These are phyloP conservation scores for Clavelina lepadiformis DNA, from an alignment of 23 tunicate genomes.

Conservation along the genomic window DNA sequence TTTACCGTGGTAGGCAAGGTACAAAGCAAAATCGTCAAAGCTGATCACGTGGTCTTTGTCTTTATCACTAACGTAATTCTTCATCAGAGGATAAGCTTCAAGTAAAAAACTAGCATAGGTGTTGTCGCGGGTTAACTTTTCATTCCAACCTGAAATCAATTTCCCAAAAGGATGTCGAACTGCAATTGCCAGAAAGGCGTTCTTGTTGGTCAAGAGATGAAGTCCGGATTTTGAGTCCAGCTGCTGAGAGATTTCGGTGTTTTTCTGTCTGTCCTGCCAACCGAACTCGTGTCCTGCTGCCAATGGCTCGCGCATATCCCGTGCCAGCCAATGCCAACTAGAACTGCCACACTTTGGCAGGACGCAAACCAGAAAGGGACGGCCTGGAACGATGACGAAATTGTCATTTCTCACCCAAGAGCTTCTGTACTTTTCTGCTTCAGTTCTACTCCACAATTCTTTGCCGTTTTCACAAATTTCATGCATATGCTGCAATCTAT, in stretches of 20 bases:
- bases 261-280: slow-evolving; percentile 36
- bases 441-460: slow-evolving; percentile 14
- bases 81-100: slow-evolving; percentile 47
- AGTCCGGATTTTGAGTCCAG: slow-evolving; percentile 10
- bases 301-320: slow-evolving; percentile 31
- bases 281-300: slow-evolving; percentile 16
- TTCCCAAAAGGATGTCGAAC: slow-evolving; percentile 45
- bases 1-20: slow-evolving; percentile 35
- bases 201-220: slow-evolving; percentile 4
- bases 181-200: slow-evolving; percentile 29
- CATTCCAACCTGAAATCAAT: slow-evolving; percentile 55
- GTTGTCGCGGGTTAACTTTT: slow-evolving; percentile 17
- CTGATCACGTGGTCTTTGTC: slow-evolving; percentile 31
- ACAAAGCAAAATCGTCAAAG: slow-evolving; percentile 27
- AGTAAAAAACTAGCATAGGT: slow-evolving; percentile 27
- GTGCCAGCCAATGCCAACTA: slow-evolving; percentile 39
- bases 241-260: slow-evolving; percentile 33
- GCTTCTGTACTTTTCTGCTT: slow-evolving; percentile 1
- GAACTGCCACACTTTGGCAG: slow-evolving; percentile 55
- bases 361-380: slow-evolving; percentile 30
- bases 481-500: slow-evolving; percentile 8
- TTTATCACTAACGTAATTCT: slow-evolving; percentile 18
- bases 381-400: slow-evolving; percentile 24
- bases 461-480: slow-evolving; percentile 13
- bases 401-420: slow-evolving; percentile 48